Evolutionary conservation across 2,888 invertebrate species (phyloP).

Genomic region (Gastracanthus pulcherrimus): DNA sequence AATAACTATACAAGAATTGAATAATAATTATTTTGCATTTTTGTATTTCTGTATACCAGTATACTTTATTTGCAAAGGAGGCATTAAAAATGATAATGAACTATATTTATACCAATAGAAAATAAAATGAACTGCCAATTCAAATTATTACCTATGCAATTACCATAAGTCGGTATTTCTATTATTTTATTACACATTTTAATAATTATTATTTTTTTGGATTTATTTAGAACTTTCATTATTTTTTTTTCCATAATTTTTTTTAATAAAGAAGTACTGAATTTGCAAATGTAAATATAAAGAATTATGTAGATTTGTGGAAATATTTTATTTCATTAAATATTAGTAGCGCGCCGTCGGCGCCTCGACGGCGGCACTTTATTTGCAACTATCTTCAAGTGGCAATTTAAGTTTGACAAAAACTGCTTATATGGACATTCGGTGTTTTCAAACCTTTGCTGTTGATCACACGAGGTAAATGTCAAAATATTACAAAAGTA

Average conservation of each 20-base stretch:
- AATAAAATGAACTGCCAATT: too few species aligned
- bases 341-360: neutral
- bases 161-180: neutral
- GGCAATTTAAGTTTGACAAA: constrained; percentile 68
- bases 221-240: neutral
- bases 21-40: too few species aligned
- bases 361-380: constrained; percentile 28
- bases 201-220: neutral
- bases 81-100: too few species aligned
- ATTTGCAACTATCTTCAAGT: constrained; percentile 63
- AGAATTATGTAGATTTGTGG: too few species aligned
- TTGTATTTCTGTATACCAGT: too few species aligned
- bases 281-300: constrained; percentile 2
- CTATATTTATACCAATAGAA: too few species aligned
- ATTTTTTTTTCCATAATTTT: neutral
- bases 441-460: constrained; percentile 55
- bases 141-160: neutral
- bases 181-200: neutral
- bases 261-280: neutral
- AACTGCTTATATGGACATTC: constrained; percentile 73
- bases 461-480: constrained; percentile 52
- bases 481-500: constrained; percentile 29
- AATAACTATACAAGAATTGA: too few species aligned
- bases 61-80: too few species aligned
- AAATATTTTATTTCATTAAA: neutral